Percentiles rank a stretch among this genome's conserved stretches.
Evolutionary conservation across 2,113 vertebrate genomes (phyloP).

Genomic region (Pionites leucogaster): DNA sequence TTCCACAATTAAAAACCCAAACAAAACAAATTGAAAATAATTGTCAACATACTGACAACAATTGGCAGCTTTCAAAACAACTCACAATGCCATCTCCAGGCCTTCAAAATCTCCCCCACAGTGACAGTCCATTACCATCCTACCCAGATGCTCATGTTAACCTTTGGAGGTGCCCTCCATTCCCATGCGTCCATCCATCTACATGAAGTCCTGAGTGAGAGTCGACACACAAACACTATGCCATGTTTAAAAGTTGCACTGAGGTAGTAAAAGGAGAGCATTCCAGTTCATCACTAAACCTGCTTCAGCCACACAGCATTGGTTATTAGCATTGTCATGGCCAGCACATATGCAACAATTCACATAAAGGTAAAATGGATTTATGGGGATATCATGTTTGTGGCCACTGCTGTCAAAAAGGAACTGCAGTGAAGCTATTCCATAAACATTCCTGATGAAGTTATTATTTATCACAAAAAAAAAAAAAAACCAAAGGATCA

Average conservation of each 20-base stretch:
- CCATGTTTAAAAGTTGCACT: not conserved
- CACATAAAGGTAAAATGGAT: not conserved
- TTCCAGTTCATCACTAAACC: not conserved
- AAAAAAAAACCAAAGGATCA: not conserved
- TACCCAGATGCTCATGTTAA: not conserved
- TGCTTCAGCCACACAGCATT: not conserved
- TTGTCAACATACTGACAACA: constrained; percentile 61
- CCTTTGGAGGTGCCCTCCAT: not conserved
- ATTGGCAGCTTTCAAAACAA: constrained; percentile 34
- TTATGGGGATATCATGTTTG: not conserved
- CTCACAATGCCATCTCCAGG: constrained; percentile 45
- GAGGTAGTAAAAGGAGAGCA: not conserved
- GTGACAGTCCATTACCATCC: not conserved
- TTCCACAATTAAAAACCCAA: constrained; percentile 70
- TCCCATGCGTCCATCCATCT: not conserved
- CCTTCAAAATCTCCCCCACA: constrained; percentile 12
- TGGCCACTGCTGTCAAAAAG: not conserved
- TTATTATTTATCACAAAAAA: not conserved
- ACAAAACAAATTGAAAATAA: constrained; percentile 70
- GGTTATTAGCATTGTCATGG: not conserved
- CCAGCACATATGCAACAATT: not conserved
- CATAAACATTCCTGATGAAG: not conserved
- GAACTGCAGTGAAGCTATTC: not conserved
- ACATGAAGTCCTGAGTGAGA: not conserved
- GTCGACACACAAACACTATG: accelerated